Conservation (phyloP, 2,888 invertebrate genomes). For the Bruchidius siliquastri region DNA sequence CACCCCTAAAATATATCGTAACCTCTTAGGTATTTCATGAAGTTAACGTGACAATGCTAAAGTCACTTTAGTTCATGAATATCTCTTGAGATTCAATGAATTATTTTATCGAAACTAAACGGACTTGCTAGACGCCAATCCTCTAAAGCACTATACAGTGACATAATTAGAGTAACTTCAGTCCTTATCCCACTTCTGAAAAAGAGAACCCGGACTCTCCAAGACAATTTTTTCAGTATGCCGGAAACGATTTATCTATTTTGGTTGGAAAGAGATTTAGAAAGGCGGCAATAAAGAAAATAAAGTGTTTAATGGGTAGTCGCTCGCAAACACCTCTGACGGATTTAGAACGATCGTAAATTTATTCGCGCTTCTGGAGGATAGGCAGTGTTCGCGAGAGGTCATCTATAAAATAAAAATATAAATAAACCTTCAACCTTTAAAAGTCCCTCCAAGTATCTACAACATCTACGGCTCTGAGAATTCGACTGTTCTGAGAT, state of each 20-base stretch:
- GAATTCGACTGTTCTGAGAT: neutral
- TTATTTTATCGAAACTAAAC: neutral
- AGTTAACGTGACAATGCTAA: no score
- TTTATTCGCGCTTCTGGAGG: no score
- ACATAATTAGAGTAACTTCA: neutral
- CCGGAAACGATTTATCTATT: neutral
- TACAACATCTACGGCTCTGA: neutral
- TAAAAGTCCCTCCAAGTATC: no score
- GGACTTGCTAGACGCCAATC: neutral
- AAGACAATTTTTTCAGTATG: neutral
- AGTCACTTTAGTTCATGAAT: no score
- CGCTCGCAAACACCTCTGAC: neutral
- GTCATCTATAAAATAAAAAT: no score
- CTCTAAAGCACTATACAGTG: neutral
- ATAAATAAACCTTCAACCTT: no score
- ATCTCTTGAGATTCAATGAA: no score
- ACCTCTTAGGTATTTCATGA: no score
- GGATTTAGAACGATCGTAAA: neutral
- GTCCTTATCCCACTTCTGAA: neutral
- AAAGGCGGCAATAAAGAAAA: neutral
- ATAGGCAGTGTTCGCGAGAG: no score
- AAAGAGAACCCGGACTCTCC: neutral
- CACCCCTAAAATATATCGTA: no score
- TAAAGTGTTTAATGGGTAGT: neutral
- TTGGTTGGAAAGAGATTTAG: neutral